A percentile compares a stretch with the other conserved stretches of the same genome.
phyloP scores from a whole-genome alignment of 2,888 invertebrate genomes.

The Hemaris fuciformis region DNA sequence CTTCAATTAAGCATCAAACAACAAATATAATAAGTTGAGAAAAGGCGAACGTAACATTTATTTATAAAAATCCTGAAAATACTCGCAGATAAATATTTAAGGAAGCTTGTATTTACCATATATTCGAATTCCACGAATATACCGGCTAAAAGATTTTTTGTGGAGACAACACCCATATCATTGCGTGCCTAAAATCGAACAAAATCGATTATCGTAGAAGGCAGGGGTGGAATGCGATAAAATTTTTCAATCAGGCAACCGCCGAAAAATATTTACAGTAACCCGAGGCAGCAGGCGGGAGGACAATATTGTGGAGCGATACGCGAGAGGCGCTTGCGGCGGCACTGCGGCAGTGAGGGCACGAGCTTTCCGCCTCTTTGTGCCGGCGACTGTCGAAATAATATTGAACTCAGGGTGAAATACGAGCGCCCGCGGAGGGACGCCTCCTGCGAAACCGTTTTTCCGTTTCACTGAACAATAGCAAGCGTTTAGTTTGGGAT shows the following conservation, averaged over 20 bases:
- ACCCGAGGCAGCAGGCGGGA: constrained; percentile 69
- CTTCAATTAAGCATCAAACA: neutral
- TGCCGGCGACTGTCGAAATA: constrained; percentile 73
- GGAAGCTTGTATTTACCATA: neutral
- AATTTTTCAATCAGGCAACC: constrained; percentile 77
- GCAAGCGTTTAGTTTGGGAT: constrained; percentile 66
- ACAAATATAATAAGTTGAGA: neutral
- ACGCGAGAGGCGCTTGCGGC: constrained; percentile 67
- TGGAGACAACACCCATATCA: constrained; percentile 51
- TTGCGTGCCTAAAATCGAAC: constrained; percentile 53
- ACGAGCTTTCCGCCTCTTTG: constrained; percentile 75
- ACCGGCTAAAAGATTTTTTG: neutral
- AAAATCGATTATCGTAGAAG: constrained; percentile 69
- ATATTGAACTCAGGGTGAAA: constrained; percentile 78
- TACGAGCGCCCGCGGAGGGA: constrained; percentile 73
- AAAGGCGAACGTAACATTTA: neutral
- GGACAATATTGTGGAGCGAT: constrained; percentile 77
- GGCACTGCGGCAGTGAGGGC: constrained; percentile 50
- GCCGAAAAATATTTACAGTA: constrained; percentile 79
- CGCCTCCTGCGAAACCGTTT: constrained; percentile 72
- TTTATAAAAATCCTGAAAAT: neutral
- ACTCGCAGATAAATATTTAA: neutral
- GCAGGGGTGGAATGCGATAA: constrained; percentile 74
- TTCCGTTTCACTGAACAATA: constrained; percentile 74
- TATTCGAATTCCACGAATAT: constrained; percentile 18